A percentile compares a stretch with the other conserved stretches of the same genome.
phyloP scores from a whole-genome alignment of 23 tunicate species.

The Halocynthia aurantium region DNA sequence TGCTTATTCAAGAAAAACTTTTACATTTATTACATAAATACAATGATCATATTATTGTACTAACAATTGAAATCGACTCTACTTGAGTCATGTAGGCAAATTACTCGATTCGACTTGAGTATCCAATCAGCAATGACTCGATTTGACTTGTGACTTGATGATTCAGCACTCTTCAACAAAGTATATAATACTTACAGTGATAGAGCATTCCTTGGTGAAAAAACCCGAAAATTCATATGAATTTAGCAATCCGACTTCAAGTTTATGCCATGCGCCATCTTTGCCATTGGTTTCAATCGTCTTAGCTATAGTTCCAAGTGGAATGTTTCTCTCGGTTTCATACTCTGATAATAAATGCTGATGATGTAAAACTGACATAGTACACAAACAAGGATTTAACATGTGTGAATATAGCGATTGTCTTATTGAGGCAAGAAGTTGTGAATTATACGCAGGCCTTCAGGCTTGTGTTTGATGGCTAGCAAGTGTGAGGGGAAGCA shows the following conservation, averaged over 20 bases:
- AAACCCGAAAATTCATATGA: constrained; percentile 70
- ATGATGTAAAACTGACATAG: background rate
- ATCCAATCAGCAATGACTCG: background rate
- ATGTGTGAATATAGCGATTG: too few species aligned
- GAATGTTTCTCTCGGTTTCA: constrained; percentile 53
- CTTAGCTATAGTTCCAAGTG: constrained; percentile 66
- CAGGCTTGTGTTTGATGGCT: too few species aligned
- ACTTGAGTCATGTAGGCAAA: too few species aligned
- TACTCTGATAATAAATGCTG: constrained; percentile 45
- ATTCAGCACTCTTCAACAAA: background rate
- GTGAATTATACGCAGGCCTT: too few species aligned
- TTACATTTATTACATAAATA: too few species aligned
- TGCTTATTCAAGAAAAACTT: background rate
- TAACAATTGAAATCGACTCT: too few species aligned
- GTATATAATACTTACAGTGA: constrained; percentile 34
- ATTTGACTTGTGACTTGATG: background rate
- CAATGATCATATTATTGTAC: too few species aligned
- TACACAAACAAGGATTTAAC: too few species aligned
- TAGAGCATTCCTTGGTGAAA: constrained; percentile 77
- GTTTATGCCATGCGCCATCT: constrained; percentile 79
- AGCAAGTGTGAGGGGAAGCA: too few species aligned
- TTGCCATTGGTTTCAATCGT: constrained; percentile 57
- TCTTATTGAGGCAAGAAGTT: too few species aligned
- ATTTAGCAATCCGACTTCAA: constrained; percentile 73
- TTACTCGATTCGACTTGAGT: too few species aligned